Percentiles rank a stretch among this genome's conserved stretches.
These are phyloP conservation scores for Cyprinodon tularosa DNA, from an alignment of 2,113 vertebrate genomes.

Conservation along the genomic window DNA sequence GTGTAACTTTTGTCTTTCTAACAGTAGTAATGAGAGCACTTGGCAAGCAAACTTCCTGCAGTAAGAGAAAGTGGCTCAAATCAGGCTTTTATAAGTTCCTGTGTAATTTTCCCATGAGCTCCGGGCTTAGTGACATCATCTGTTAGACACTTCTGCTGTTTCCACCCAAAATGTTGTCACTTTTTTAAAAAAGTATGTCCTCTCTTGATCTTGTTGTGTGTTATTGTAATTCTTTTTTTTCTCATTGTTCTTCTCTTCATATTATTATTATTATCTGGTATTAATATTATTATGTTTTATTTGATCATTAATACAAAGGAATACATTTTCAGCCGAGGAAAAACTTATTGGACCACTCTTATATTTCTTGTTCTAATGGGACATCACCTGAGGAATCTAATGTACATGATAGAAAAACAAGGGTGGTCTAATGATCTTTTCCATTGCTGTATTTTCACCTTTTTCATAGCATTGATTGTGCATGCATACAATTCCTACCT, in stretches of 20 bases:
- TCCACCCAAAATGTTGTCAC: slow-evolving; percentile 1
- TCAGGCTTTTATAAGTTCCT: slow-evolving; percentile 18
- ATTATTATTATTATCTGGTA: background rate
- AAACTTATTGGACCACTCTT: no score
- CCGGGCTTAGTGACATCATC: slow-evolving; percentile 34
- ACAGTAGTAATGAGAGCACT: slow-evolving; percentile 2
- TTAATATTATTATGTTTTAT: background rate
- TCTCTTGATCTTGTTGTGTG: background rate
- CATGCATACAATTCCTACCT: background rate
- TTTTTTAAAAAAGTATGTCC: slow-evolving; percentile 22
- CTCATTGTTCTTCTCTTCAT: no score
- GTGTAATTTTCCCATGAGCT: slow-evolving; percentile 29
- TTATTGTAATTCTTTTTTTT: no score
- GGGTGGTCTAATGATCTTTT: no score
- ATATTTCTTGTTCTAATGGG: no score
- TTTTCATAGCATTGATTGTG: background rate
- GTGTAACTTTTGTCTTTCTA: slow-evolving; percentile 17
- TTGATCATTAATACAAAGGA: background rate
- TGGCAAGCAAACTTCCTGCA: slow-evolving; percentile 17
- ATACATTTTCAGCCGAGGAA: no score
- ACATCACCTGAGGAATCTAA: no score
- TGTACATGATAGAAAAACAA: no score
- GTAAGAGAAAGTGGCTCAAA: slow-evolving; percentile 15
- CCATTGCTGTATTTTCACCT: background rate
- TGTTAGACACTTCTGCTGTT: slow-evolving; percentile 30